Conservation (phyloP, 2,797 vertebrate genomes). For the Mus spretus region DNA sequence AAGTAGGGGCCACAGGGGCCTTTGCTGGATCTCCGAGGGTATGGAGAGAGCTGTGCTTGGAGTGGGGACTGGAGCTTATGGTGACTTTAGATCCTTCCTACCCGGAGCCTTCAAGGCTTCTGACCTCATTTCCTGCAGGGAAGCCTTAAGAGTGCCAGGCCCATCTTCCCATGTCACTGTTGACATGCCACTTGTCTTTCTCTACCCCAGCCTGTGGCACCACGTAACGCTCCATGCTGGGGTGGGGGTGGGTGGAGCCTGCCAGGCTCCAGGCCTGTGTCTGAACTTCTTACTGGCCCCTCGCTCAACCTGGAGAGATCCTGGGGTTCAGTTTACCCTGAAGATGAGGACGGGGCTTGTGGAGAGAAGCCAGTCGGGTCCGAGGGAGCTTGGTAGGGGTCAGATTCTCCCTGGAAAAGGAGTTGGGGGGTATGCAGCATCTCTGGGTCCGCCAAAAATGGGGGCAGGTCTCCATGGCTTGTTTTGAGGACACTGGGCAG, state of each 20-base stretch:
- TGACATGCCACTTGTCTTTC: no score
- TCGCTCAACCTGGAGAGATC: background rate
- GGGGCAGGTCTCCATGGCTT: background rate
- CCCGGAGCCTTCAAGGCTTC: background rate
- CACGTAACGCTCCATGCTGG: rapidly evolving
- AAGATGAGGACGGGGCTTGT: background rate
- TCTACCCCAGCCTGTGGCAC: rapidly evolving
- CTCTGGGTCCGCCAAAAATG: background rate
- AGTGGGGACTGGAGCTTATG: background rate
- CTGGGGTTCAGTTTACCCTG: background rate
- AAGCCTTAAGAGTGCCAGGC: background rate
- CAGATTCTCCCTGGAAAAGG: background rate
- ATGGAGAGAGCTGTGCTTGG: background rate
- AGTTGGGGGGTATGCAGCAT: rapidly evolving
- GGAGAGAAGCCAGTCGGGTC: background rate
- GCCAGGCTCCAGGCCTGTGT: background rate
- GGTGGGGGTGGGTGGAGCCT: no score
- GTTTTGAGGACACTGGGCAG: background rate
- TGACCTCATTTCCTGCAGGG: background rate
- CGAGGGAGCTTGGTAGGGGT: background rate
- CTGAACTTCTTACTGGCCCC: background rate
- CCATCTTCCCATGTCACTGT: background rate
- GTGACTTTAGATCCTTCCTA: background rate
- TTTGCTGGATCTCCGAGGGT: background rate
- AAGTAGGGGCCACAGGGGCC: background rate